Evolutionary conservation across 2,113 vertebrate genomes (phyloP).

Genomic region (Toxotes chatareus): DNA sequence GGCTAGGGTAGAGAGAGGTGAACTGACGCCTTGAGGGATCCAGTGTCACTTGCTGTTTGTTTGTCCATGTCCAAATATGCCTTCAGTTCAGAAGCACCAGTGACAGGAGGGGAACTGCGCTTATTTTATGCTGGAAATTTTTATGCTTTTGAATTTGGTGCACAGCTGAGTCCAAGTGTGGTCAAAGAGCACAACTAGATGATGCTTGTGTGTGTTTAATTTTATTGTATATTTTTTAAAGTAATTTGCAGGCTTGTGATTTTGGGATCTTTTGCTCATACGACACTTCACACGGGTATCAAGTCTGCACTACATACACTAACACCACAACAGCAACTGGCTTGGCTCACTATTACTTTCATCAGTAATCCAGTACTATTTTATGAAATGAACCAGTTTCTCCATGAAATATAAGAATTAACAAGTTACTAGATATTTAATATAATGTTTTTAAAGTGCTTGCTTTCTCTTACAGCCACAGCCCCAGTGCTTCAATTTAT

Average conservation of each 20-base stretch:
- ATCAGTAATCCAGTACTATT: not conserved
- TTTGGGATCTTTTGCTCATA: not conserved
- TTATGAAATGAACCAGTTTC: not conserved
- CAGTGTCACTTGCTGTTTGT: constrained; percentile 67
- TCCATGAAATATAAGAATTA: not conserved
- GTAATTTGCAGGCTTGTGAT: not conserved
- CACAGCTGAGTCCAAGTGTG: not conserved
- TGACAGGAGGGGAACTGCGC: constrained; percentile 17
- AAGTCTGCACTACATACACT: not conserved
- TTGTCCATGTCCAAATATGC: constrained; percentile 52
- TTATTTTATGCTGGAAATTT: constrained; percentile 6
- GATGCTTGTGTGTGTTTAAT: not conserved
- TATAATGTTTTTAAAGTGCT: not conserved
- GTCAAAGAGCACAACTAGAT: not conserved
- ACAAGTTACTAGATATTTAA: not conserved
- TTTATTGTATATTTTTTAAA: not conserved
- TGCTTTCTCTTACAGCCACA: not conserved
- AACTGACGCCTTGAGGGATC: constrained; percentile 57
- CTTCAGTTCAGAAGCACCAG: constrained; percentile 27
- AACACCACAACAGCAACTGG: not conserved
- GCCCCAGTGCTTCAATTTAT: not conserved
- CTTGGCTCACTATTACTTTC: not conserved
- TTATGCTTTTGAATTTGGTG: constrained; percentile 34
- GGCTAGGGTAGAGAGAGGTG: constrained; percentile 63
- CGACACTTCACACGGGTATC: not conserved